Evolutionary conservation across 2,113 vertebrate genomes (phyloP).

Genomic region (Leucopsar rothschildi): DNA sequence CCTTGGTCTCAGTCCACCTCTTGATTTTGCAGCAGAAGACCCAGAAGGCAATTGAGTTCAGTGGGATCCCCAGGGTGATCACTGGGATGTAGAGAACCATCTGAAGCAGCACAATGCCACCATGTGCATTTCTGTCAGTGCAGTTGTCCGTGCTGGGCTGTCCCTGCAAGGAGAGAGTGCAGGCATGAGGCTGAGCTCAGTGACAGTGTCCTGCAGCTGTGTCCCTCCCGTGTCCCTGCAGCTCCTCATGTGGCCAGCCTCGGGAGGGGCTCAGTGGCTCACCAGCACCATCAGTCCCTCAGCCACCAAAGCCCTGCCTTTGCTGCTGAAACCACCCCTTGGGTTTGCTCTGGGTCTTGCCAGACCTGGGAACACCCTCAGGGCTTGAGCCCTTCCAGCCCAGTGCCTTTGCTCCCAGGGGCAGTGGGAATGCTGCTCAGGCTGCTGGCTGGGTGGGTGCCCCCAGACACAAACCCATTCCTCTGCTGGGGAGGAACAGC

Average conservation of each 20-base stretch:
- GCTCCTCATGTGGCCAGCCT: not conserved
- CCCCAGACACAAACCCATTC: fast-evolving
- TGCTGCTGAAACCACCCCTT: not conserved
- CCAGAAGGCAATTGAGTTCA: slow-evolving; percentile 71
- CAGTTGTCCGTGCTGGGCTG: not conserved
- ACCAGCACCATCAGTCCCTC: not conserved
- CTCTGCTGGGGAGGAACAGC: not conserved
- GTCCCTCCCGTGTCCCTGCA: not conserved
- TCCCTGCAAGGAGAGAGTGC: not conserved
- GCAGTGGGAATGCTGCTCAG: not conserved
- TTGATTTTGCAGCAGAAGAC: slow-evolving; percentile 67
- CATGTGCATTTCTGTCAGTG: not conserved
- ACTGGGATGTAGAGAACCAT: not conserved
- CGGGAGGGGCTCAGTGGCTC: not conserved
- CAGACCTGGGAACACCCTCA: not conserved
- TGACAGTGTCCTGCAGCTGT: not conserved
- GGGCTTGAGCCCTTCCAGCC: not conserved
- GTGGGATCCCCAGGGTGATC: slow-evolving; percentile 53
- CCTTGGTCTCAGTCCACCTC: slow-evolving; percentile 71
- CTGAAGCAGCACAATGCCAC: not conserved
- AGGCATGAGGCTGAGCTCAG: fast-evolving
- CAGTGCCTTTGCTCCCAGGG: not conserved
- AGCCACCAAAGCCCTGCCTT: not conserved
- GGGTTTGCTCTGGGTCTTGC: not conserved
- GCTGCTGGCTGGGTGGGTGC: not conserved